A percentile compares a stretch with the other conserved stretches of the same genome.
These are phyloP conservation scores for Pantherophis vulpinus DNA, from an alignment of 2,797 vertebrate species.

Conservation along the genomic window DNA sequence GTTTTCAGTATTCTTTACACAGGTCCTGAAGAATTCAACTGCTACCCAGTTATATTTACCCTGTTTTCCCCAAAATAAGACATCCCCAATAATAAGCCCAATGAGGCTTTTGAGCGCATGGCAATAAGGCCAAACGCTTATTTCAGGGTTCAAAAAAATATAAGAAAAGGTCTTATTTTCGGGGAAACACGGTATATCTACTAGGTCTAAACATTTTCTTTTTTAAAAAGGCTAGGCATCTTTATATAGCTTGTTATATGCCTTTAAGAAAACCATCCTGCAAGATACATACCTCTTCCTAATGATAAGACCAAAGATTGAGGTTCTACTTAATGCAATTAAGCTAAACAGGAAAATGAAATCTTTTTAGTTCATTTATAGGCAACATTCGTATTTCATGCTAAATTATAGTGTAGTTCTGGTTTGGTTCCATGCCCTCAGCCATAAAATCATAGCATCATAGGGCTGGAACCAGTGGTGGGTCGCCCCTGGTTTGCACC, in stretches of 20 bases:
- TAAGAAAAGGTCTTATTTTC: too few relatives aligned
- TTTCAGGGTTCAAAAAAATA: too few relatives aligned
- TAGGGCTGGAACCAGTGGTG: background rate
- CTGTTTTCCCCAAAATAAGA: too few relatives aligned
- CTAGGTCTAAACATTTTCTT: background rate
- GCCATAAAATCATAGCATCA: background rate
- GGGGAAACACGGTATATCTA: background rate
- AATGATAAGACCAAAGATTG: background rate
- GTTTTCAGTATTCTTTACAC: background rate
- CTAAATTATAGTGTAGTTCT: background rate
- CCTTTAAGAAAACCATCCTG: background rate
- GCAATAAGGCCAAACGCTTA: too few relatives aligned
- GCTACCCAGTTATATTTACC: background rate
- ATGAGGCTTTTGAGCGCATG: too few relatives aligned
- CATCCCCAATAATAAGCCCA: too few relatives aligned
- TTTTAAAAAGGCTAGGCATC: background rate
- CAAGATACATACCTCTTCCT: background rate
- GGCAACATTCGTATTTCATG: background rate
- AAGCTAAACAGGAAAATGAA: background rate
- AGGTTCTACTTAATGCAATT: background rate
- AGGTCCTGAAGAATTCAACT: background rate
- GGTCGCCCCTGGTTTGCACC: too few relatives aligned
- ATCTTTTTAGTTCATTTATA: background rate
- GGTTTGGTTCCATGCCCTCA: background rate
- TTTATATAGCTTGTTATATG: background rate